These are phyloP conservation scores for Dysidea cf. avara DNA, from an alignment of 37 sponge, comb jelly and placozoan species.

Conservation along the genomic window DNA sequence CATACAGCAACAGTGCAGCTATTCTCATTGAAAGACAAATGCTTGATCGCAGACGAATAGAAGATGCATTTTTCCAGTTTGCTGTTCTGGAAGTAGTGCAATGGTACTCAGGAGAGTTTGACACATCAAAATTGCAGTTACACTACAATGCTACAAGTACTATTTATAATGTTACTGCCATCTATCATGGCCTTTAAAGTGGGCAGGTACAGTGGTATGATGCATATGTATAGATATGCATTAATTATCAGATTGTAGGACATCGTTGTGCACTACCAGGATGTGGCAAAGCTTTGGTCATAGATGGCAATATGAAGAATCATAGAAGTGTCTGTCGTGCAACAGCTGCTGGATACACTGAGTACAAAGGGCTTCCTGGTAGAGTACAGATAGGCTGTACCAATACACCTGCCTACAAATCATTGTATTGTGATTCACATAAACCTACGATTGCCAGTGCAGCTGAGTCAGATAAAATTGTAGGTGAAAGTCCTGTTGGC, in stretches of 20 bases:
- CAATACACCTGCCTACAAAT: constrained; percentile 17
- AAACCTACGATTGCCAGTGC: no score
- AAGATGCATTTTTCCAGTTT: constrained; percentile 34
- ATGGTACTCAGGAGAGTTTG: constrained; percentile 9
- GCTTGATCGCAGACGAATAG: constrained; percentile 29
- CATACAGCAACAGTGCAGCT: no score
- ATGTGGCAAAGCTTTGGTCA: constrained; percentile 14
- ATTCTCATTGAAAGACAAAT: not conserved
- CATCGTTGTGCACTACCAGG: constrained; percentile 9
- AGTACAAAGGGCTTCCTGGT: constrained; percentile 9
- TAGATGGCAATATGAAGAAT: no score
- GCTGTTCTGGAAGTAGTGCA: constrained; percentile 8
- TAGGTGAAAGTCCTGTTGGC: no score
- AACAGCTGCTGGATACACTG: constrained; percentile 13
- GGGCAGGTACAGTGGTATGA: constrained; percentile 2
- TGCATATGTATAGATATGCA: no score
- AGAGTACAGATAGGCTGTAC: constrained; percentile 10
- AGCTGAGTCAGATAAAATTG: no score
- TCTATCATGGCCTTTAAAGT: constrained; percentile 11
- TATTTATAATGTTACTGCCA: not conserved
- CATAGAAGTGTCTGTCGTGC: constrained; percentile 22
- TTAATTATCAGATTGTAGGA: no score
- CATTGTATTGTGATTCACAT: constrained; percentile 8
- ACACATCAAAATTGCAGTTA: not conserved
- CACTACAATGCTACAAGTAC: not conserved